Percentiles rank a stretch among this genome's conserved stretches.
phyloP scores from a whole-genome alignment of 2,888 invertebrate species.

The Pyrochroa serraticornis region DNA sequence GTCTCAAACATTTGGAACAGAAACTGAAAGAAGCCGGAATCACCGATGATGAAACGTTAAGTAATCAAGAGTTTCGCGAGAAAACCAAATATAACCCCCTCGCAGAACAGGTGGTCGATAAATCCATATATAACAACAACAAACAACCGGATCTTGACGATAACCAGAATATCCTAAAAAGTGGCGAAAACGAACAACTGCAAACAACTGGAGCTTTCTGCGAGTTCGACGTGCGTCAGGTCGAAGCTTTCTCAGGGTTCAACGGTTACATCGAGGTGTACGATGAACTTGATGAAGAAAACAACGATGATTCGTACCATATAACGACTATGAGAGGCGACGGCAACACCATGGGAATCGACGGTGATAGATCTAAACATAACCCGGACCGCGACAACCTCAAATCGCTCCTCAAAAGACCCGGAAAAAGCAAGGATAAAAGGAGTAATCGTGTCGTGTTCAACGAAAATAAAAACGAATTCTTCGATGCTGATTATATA shows the following conservation, averaged over 20 bases:
- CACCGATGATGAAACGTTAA: slow-evolving; percentile 37
- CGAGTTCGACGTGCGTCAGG: slow-evolving; percentile 51
- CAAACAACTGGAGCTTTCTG: slow-evolving; percentile 40
- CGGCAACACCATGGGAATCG: slow-evolving; percentile 60
- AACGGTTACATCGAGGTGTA: slow-evolving; percentile 49
- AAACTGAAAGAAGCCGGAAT: slow-evolving; percentile 52
- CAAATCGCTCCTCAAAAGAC: slow-evolving; percentile 78
- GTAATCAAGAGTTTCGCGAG: slow-evolving; percentile 11
- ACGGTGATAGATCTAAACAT: slow-evolving; percentile 55
- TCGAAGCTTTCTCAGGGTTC: slow-evolving; percentile 43
- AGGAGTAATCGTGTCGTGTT: slow-evolving; percentile 83
- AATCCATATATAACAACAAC: slow-evolving; percentile 27
- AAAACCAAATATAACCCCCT: slow-evolving; percentile 16
- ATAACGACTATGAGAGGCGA: slow-evolving; percentile 48
- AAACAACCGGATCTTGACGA: slow-evolving; percentile 30
- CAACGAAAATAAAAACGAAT: slow-evolving; percentile 87
- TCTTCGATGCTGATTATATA: slow-evolving; percentile 91
- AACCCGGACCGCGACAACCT: slow-evolving; percentile 69
- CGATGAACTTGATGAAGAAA: slow-evolving; percentile 53
- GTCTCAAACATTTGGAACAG: slow-evolving; percentile 60
- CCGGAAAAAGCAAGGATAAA: slow-evolving; percentile 68
- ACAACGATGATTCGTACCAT: slow-evolving; percentile 34
- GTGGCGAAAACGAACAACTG: slow-evolving; percentile 21
- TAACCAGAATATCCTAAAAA: slow-evolving; percentile 34
- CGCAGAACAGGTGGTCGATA: slow-evolving; percentile 42